These are phyloP conservation scores for Zosterops pallidus DNA, from an alignment of 2,113 vertebrate species.

Conservation along the genomic window DNA sequence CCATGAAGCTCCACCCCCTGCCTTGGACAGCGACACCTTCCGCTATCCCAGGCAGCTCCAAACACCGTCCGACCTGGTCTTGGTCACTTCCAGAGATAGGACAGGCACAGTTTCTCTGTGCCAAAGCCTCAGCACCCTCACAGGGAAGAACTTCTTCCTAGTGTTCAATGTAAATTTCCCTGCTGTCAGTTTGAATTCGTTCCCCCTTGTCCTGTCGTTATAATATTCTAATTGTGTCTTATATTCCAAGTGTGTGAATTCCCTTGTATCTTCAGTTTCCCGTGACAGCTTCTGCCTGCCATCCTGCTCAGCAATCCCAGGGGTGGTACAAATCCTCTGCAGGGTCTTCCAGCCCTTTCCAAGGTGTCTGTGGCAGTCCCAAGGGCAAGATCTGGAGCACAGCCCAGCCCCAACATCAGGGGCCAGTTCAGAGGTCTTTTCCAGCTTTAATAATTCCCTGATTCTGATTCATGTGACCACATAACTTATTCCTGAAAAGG, in stretches of 20 bases:
- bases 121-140: background rate
- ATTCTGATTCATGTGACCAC: background rate
- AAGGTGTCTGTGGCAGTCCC: background rate
- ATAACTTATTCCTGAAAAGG: background rate
- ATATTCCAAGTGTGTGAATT: background rate
- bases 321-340: background rate
- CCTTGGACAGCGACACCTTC: too few species aligned
- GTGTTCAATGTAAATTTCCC: background rate
- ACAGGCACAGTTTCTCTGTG: background rate
- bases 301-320: background rate
- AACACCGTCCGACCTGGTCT: too few species aligned
- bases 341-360: background rate
- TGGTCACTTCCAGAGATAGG: background rate
- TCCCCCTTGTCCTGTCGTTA: background rate
- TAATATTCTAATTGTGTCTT: background rate
- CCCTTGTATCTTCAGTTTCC: background rate
- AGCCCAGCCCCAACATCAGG: background rate
- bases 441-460: background rate
- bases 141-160: background rate
- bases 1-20: background rate
- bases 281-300: background rate
- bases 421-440: background rate
- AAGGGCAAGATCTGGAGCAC: background rate
- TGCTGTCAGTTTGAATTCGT: background rate
- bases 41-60: background rate